Evolutionary conservation across 2,888 invertebrate genomes (phyloP), one percentile per base, ranked within the genome.

Genomic region (Homarus gammarus): DNA sequence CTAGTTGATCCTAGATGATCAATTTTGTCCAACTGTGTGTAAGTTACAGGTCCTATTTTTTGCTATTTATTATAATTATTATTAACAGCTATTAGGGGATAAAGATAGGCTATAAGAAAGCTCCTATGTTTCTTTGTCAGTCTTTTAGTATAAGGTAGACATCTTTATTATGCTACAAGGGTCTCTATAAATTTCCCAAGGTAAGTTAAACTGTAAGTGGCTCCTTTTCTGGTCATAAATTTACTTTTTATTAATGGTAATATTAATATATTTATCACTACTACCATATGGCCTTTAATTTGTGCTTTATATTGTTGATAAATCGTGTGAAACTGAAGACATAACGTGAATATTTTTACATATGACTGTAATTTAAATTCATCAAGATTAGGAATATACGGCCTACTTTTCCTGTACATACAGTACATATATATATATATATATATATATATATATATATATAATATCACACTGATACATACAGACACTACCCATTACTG

Each of bases 351-450:
- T 18, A 18, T 1, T 18, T 18, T 22, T 22, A 18, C 18, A 18
- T 56, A 22, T 18, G n/a, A 56, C 10, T 56, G 22, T 56, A 56
- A n/a, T 12, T 15, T 2, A 56, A 22, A 2, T 56, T 56, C 1
- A 56, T 18, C 15, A 1, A 56, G 15, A 18, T 56, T 2, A 56
- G 0, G 15, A 56, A 56, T 12, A 56, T 18, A 12, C 22, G 22
- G 12, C 22, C 56, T 12, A 2, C 22, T 56, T 49, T 56, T 18
- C 15, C 56, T 64, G 27, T 64, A 18, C 22, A 8, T 22, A 18
- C 22, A 56, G 18, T 64, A 64, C 22, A 27, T 64, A 64, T 64
- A 64, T 64, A 64, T 44, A 64, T 64, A 64, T 64, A 31, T 64
- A 64, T 64, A 27, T 64, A 44, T 44, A 6, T 70, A 27, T 22